Conservation (phyloP, 2,113 vertebrate species). For the Apistogramma diplotaenia region DNA sequence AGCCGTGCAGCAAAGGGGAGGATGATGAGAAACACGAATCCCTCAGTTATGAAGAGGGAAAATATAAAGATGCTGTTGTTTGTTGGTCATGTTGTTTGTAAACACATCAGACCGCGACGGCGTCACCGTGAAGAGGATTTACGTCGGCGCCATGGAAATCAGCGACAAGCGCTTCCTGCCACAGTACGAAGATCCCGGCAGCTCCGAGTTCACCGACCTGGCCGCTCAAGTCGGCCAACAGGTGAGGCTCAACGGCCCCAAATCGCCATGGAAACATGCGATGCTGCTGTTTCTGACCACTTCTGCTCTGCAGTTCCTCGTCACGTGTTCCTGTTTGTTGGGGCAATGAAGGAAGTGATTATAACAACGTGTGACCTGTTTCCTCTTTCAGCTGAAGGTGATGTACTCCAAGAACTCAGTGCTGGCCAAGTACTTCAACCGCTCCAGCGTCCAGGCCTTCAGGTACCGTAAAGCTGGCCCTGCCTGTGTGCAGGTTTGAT, state of each 20-base stretch:
- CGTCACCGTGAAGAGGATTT: slow-evolving; percentile 40
- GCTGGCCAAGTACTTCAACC: slow-evolving; percentile 55
- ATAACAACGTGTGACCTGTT: not conserved
- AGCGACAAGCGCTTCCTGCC: slow-evolving; percentile 34
- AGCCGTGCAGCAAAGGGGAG: too few species aligned
- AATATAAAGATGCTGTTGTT: too few species aligned
- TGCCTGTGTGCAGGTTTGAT: too few species aligned
- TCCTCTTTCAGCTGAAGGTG: slow-evolving; percentile 67
- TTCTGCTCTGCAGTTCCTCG: not conserved
- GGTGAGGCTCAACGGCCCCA: slow-evolving; percentile 24
- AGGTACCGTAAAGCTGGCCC: slow-evolving; percentile 59
- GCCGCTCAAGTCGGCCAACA: slow-evolving; percentile 52
- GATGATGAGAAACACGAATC: too few species aligned
- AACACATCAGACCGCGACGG: slow-evolving; percentile 63
- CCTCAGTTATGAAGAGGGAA: too few species aligned
- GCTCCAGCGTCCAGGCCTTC: slow-evolving; percentile 72
- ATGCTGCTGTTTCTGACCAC: not conserved
- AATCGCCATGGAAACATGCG: not conserved
- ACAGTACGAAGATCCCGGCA: slow-evolving; percentile 57
- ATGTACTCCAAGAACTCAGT: slow-evolving; percentile 60
- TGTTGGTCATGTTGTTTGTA: too few species aligned
- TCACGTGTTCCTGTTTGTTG: not conserved
- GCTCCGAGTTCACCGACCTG: slow-evolving; percentile 49
- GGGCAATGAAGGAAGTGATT: not conserved
- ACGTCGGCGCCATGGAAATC: slow-evolving; percentile 70